A percentile compares a stretch with the other conserved stretches of the same genome.
Evolutionary conservation across 2,888 invertebrate species (phyloP).

Genomic region (Scaptomyza tumidula): DNA sequence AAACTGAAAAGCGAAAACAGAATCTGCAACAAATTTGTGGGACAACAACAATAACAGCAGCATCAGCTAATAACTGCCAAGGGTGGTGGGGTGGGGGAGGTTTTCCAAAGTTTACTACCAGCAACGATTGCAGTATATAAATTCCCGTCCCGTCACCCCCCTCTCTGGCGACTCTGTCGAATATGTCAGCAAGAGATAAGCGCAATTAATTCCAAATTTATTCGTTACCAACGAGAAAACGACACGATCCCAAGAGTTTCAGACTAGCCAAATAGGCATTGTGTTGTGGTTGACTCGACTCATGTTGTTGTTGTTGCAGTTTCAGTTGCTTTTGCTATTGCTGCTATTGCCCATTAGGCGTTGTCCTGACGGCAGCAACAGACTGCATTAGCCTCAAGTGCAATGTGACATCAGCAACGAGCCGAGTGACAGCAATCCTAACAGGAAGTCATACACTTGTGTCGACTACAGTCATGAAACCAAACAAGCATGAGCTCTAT

Average conservation of each 20-base stretch:
- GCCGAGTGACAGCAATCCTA: constrained; percentile 45
- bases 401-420: constrained; percentile 59
- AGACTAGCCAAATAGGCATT: constrained; percentile 17
- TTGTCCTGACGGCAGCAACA: constrained; percentile 22
- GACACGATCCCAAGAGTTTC: constrained; percentile 8
- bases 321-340: constrained; percentile 6
- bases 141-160: neutral
- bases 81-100: neutral
- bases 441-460: constrained; percentile 29
- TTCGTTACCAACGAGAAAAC: constrained; percentile 52
- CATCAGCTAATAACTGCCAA: constrained; percentile 46
- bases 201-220: constrained; percentile 80
- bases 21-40: constrained; percentile 45
- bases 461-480: constrained; percentile 1
- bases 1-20: constrained; percentile 31
- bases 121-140: constrained; percentile 27
- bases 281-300: constrained; percentile 4
- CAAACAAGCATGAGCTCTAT: neutral
- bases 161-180: constrained; percentile 12
- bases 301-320: constrained; percentile 2
- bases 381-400: constrained; percentile 69
- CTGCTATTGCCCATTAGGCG: constrained; percentile 12
- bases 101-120: constrained; percentile 27
- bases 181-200: constrained; percentile 56
- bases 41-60: constrained; percentile 16